phyloP scores from a whole-genome alignment of 2,797 vertebrate species.

The Phyllotis vaccarum region DNA sequence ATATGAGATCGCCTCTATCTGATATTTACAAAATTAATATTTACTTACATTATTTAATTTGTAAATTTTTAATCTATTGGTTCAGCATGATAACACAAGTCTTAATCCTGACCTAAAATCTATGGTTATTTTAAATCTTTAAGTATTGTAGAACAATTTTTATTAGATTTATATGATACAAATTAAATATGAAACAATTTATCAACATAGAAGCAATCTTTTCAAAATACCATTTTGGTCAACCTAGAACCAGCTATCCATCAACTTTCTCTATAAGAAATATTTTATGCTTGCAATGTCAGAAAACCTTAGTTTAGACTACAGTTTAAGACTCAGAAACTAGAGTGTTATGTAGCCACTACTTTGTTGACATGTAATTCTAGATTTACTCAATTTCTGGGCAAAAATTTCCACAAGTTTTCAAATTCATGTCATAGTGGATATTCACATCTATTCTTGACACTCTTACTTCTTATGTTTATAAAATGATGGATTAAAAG shows the following conservation, averaged over 20 bases:
- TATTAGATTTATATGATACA: neutral
- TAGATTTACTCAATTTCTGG: neutral
- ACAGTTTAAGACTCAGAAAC: neutral
- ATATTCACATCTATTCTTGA: neutral
- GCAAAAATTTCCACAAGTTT: neutral
- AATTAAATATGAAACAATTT: neutral
- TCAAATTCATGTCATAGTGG: neutral
- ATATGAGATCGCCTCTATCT: neutral
- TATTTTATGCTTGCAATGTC: neutral
- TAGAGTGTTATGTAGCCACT: neutral
- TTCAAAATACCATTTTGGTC: neutral
- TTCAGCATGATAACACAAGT: neutral
- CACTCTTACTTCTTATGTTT: neutral
- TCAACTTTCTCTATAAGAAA: neutral
- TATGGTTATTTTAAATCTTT: neutral
- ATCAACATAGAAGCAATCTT: neutral
- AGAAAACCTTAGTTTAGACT: neutral
- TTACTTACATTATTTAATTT: neutral
- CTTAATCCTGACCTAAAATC: neutral
- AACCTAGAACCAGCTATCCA: neutral
- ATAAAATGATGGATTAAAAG: neutral
- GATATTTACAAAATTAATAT: conserved; percentile 1
- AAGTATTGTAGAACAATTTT: neutral
- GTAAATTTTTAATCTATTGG: neutral
- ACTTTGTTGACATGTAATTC: neutral